Conservation (phyloP, 2,797 vertebrate genomes). For the Coregonus suidteri region DNA sequence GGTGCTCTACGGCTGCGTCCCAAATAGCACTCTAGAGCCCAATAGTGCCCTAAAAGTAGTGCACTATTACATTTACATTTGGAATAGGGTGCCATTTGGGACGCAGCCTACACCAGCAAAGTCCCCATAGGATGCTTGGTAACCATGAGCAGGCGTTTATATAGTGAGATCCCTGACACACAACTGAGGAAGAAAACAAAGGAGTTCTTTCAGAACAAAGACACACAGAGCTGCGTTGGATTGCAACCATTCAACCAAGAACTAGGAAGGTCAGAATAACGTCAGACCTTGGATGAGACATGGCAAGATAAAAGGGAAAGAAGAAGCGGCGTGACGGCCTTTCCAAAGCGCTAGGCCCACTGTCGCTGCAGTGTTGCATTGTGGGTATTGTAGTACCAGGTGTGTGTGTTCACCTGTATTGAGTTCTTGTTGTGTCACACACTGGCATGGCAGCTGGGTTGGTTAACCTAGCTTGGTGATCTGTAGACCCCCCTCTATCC, state of each 20-base stretch:
- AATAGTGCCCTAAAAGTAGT: not conserved
- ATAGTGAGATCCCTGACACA: conserved; percentile 50
- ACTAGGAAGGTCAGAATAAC: conserved; percentile 14
- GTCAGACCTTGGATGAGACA: conserved; percentile 35
- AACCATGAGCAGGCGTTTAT: conserved; percentile 38
- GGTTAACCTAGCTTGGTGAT: conserved; percentile 95
- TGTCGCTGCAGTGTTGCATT: conserved; percentile 59
- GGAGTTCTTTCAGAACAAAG: conserved; percentile 30
- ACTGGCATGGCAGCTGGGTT: conserved; percentile 46
- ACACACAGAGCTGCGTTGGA: conserved; percentile 38
- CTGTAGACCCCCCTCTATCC: conserved; percentile 94
- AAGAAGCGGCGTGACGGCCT: conserved; percentile 37
- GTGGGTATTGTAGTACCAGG: conserved; percentile 50
- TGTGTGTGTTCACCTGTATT: conserved; percentile 53
- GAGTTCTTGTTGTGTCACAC: conserved; percentile 60
- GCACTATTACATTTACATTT: not conserved
- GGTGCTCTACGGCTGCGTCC: not conserved
- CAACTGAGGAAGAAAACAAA: conserved; percentile 35
- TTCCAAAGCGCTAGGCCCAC: conserved; percentile 54
- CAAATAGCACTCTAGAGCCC: not conserved
- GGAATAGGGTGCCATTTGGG: not conserved
- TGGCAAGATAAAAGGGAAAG: conserved; percentile 24
- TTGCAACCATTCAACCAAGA: conserved; percentile 43
- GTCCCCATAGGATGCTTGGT: conserved; percentile 26
- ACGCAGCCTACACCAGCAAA: conserved; percentile 2